phyloP scores from a whole-genome alignment of 2,113 vertebrate genomes.

The Dromiciops gliroides region DNA sequence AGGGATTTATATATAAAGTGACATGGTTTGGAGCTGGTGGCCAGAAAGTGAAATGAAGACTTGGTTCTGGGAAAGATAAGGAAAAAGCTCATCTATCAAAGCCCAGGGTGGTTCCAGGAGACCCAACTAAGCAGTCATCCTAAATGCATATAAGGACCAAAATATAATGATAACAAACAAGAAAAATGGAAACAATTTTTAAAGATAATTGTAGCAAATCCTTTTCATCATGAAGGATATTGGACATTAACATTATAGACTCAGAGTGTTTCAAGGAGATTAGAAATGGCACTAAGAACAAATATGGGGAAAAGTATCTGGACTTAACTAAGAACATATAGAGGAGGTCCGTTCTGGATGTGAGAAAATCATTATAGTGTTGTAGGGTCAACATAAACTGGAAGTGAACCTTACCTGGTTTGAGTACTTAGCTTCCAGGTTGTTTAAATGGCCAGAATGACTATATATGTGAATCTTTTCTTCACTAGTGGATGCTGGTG shows the following conservation, averaged over 20 bases:
- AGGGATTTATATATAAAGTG: neutral
- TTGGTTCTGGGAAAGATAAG: neutral
- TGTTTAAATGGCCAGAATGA: conserved; percentile 89
- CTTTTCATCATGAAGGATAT: neutral
- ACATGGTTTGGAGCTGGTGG: neutral
- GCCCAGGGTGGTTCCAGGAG: too few relatives aligned
- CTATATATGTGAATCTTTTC: conserved; percentile 89
- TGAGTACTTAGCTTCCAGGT: conserved; percentile 87
- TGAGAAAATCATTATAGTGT: too few relatives aligned
- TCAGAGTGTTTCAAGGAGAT: neutral
- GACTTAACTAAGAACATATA: too few relatives aligned
- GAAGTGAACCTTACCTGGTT: conserved; percentile 92
- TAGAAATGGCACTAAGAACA: neutral
- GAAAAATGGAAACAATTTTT: neutral
- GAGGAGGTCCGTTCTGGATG: too few relatives aligned
- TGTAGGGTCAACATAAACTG: conserved; percentile 74
- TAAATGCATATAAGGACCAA: neutral
- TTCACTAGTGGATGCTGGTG: conserved; percentile 89
- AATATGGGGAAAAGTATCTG: neutral
- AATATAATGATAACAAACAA: neutral
- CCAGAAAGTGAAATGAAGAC: neutral
- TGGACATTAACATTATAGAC: neutral
- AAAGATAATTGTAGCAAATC: neutral
- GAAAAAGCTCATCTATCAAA: neutral
- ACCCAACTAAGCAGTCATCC: neutral